Evolutionary conservation across 2,888 invertebrate genomes (phyloP).

Genomic region (Drosophila nr. perissopoda): DNA sequence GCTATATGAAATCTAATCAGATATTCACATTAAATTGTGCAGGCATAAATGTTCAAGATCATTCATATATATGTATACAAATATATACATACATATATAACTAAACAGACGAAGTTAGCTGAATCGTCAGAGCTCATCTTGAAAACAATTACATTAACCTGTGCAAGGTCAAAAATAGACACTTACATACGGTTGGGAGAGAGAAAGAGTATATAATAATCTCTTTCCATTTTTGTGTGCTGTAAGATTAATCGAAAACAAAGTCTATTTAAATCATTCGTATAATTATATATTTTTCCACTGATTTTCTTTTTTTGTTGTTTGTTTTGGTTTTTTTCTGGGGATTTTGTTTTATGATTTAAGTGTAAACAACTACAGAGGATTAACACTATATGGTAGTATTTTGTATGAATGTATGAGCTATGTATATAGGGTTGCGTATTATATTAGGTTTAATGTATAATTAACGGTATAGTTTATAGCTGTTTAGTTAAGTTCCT

Average conservation of each 20-base stretch:
- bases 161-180: conserved; percentile 13
- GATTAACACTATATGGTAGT: conserved; percentile 78
- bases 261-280: conserved; percentile 53
- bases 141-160: conserved; percentile 14
- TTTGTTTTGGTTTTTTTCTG: conserved; percentile 27
- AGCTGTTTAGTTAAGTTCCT: conserved; percentile 66
- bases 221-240: background rate
- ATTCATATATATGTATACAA: background rate
- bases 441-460: conserved; percentile 50
- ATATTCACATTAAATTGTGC: background rate
- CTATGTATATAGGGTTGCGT: conserved; percentile 61
- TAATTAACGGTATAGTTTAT: conserved; percentile 73
- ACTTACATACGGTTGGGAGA: background rate
- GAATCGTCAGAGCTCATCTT: background rate
- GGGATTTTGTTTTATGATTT: conserved; percentile 52
- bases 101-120: background rate
- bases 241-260: conserved; percentile 22
- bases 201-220: background rate
- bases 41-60: background rate
- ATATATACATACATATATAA: background rate
- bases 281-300: conserved; percentile 76
- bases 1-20: background rate
- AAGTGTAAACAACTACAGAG: conserved; percentile 80
- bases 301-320: conserved; percentile 58
- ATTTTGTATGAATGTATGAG: conserved; percentile 69